Evolutionary conservation across 2,888 invertebrate species (phyloP), one percentile per base, ranked within the genome.

Genomic region (Meteorus cinctellus): DNA sequence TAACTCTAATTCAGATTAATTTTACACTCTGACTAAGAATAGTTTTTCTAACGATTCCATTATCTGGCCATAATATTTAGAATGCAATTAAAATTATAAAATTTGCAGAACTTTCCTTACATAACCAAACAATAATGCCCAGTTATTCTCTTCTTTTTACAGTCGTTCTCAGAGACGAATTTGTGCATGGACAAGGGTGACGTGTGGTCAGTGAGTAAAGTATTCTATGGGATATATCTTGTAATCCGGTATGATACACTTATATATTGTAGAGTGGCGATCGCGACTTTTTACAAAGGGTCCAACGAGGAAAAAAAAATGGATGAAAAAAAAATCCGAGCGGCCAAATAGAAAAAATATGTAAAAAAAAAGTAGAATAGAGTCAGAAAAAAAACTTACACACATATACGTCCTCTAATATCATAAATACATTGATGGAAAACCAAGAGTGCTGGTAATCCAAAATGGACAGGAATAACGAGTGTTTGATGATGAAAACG

Each of bases 171-270:
- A 45, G 36, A 72, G 72, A 71, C 75, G 69, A 65, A 67, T 62
- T 41, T 27, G 45, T 34, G 31, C 48, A 51, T 66, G 76, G 68
- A 77, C 76, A 68, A 72, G 78, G 76, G 76, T 68, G 76, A 62
- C 55, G 41, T 62, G 71, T 84, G 87, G 88, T 87, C 87, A 55
- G 24, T 55, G 19, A 87, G 84, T 87, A 87, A 55, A 87, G 84
- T 87, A 87, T 83, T 82, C 74, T 74, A 63, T 79, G 80, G 82
- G 83, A 83, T 83, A 65, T 34, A 81, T 78, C 83, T 82, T 88
- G 88, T 88, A 88, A 88, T 88, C 88, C 87, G 80, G 75, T 82
- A 86, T 83, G 86, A 88, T 88, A 87, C 87, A 87, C 84, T 84
- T 80, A 86, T 83, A 72, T 68, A 68, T 29, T 83, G 82, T 80